These are phyloP conservation scores for Teleogryllus oceanicus DNA, from an alignment of 2,888 invertebrate species.

Conservation along the genomic window DNA sequence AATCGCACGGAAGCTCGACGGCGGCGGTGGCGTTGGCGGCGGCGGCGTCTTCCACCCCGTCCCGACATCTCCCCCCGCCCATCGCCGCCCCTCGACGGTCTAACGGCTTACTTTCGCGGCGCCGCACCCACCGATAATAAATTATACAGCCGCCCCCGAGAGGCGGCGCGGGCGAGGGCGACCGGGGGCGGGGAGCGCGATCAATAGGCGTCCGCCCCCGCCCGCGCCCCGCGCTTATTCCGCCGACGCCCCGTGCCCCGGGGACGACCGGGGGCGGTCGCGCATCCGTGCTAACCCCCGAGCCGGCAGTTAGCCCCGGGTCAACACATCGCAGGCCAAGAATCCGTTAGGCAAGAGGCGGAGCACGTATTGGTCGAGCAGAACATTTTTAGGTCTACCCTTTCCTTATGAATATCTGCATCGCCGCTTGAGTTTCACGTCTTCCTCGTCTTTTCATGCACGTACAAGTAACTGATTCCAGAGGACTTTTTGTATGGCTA, in stretches of 20 bases:
- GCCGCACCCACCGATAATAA: conserved; percentile 18
- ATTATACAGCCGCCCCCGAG: not conserved
- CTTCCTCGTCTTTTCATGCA: too few species aligned
- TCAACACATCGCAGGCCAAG: too few species aligned
- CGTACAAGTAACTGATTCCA: too few species aligned
- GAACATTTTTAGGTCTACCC: too few species aligned
- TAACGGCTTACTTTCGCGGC: conserved; percentile 18
- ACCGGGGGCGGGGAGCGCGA: not conserved
- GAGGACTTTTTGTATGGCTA: too few species aligned
- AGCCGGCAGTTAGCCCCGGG: too few species aligned
- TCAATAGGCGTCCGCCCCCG: not conserved
- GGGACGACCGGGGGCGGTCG: too few species aligned
- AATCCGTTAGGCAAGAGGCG: too few species aligned
- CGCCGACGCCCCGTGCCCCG: not conserved
- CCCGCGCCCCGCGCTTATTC: not conserved
- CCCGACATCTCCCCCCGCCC: not conserved
- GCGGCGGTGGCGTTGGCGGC: not conserved
- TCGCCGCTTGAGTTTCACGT: too few species aligned
- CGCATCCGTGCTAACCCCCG: too few species aligned
- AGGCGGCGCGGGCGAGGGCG: not conserved
- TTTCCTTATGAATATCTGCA: too few species aligned
- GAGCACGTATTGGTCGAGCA: too few species aligned
- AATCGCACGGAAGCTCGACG: conserved; percentile 9
- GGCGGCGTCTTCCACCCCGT: not conserved
- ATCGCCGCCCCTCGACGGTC: not conserved